Base-by-base conservation (phyloP, 2,797 vertebrate species). In the Emys orbicularis region DNA sequence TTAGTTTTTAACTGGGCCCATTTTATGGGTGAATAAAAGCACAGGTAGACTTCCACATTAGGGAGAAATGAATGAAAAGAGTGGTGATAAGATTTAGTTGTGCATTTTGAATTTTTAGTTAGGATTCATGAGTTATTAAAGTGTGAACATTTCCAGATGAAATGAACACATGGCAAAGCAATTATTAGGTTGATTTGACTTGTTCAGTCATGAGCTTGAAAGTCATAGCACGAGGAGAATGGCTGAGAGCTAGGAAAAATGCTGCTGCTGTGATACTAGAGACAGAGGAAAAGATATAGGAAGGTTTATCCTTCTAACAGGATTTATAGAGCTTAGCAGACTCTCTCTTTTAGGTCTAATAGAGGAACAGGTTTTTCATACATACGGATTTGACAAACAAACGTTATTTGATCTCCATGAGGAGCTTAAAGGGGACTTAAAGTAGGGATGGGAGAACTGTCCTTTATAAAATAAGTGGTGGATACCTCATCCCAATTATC, bases 251-350 rank as follows among this genome's bases (percentile, higher is more conserved):
- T 74, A 74, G 34, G n/a, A 86, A 72, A 92, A 95, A 92, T 86
- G 37, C 4, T 86, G 19, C 54, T 74, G 29, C 44, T 84, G 56
- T 87, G 76, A 77, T 0, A 0, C 57, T 47, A 47, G 52, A 96
- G 54, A 90, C 84, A 85, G 27, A 80, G 44, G 9, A 90, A 77
- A 86, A 81, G 76, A 95, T 92, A 95, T 93, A 94, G 2, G 2
- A 50, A 37, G 34, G 2, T 90, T 97, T 96, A 95, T 90, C 49
- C 90, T 95, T 94, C 88, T 92, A 94, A 95, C 56, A 87, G 86
- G 95, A 94, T 96, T 97, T 95, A 92, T 68, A 96, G 79, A 96
- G 80, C 76, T 96, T 96, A 97, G 61, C 44, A 77, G 13, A 85
- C 65, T 81, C 56, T 86, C 2, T 0, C 34, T 95, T 93, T 91